phyloP scores from a whole-genome alignment of 2,113 vertebrate species.

The Lagopus leucura region DNA sequence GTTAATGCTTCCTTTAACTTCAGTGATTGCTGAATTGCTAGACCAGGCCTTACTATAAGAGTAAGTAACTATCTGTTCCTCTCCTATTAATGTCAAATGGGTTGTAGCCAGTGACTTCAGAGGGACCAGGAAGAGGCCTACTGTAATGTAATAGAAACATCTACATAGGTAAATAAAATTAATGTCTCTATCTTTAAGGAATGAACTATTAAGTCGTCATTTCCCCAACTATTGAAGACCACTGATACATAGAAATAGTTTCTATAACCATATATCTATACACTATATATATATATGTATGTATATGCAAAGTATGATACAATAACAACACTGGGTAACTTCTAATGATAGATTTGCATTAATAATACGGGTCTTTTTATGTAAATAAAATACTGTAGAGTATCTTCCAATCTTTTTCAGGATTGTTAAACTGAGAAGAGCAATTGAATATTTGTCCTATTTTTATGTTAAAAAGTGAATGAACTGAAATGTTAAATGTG shows the following conservation, averaged over 20 bases:
- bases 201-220: neutral
- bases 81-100: neutral
- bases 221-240: neutral
- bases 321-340: conserved; percentile 78
- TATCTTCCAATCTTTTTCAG: conserved; percentile 84
- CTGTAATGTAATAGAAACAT: neutral
- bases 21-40: neutral
- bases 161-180: neutral
- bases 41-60: neutral
- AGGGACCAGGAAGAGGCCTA: neutral
- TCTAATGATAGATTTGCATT: conserved; percentile 83
- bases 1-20: neutral
- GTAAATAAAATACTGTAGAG: conserved; percentile 84
- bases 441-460: conserved; percentile 87
- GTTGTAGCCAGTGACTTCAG: neutral
- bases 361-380: conserved; percentile 91
- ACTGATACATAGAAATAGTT: conserved; percentile 14
- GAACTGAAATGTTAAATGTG: conserved; percentile 90
- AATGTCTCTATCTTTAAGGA: neutral
- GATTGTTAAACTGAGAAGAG: conserved; percentile 77
- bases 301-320: conserved; percentile 34
- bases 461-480: conserved; percentile 88
- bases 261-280: conserved; percentile 30
- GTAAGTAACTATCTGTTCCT: neutral
- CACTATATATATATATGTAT: conserved; percentile 3